Base-by-base conservation (phyloP, 1,140 invertebrate genomes). In the Procambarus clarkii region DNA sequence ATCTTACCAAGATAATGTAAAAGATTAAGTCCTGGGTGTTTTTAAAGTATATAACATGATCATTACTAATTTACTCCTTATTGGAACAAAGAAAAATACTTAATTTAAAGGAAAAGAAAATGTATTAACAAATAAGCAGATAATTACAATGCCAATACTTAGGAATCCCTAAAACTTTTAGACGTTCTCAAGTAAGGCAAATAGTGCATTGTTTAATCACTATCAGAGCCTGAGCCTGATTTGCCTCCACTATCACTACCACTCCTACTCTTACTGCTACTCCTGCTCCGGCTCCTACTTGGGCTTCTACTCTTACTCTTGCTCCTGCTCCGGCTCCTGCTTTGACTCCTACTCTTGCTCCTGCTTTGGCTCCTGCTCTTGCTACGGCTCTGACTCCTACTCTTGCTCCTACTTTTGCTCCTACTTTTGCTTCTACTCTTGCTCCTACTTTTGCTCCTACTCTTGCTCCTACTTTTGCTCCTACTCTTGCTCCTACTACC, bases 351-450 rank as follows among this genome's bases (percentile, higher is more conserved):
- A 45, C 88, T 90, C 15, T 18, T 21, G 44, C 89, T 91, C 76
- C 44, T 86, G 76, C 89, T 91, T 15, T 83, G 15, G 3, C 77
- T 86, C 13, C 54, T 46, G 24, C 89, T 91, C 44, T 34, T 85
- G 24, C 86, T 92, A 15, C 58, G 45, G 45, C 91, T 92, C 54
- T 46, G 83, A 2, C 91, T 88, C 8, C 87, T 71, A 48, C 82
- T 89, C 46, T 7, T 69, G 50, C 83, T 89, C 86, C 60, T 88
- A 24, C 82, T 83, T 4, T 48, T 11, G 18, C 83, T 89, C 34
- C 82, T 18, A 34, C 82, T 80, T 9, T n/a, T 64, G 92, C 83
- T 84, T n/a, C 34, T 54, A n/a, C 86, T 86, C 80, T 91, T 21
- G 34, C 82, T 89, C 24, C 18, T 69, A 69, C 83, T 89, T 82